Conservation (phyloP, 2,797 vertebrate species). For the Ptychobarbus kaznakovi region DNA sequence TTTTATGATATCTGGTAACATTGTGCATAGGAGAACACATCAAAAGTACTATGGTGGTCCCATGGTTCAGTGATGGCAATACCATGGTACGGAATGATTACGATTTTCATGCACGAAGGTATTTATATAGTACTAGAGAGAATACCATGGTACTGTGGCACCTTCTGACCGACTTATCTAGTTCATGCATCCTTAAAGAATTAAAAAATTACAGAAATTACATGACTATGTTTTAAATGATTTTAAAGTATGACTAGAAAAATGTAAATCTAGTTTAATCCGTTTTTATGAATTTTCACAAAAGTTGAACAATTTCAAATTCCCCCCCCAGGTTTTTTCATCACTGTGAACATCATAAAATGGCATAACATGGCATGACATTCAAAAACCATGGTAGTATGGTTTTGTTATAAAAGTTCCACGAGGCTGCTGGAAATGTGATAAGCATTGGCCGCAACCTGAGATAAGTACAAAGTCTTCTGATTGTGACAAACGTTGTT, state of each 20-base stretch:
- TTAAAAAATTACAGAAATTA: not conserved
- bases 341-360: not conserved
- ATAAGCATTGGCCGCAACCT: not conserved
- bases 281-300: not conserved
- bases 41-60: not conserved
- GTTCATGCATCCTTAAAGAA: not conserved
- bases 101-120: constrained; percentile 10
- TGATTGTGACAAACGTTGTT: constrained; percentile 11
- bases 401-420: not conserved
- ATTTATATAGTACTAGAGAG: not conserved
- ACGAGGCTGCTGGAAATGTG: not conserved
- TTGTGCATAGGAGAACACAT: not conserved
- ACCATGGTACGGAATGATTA: not conserved
- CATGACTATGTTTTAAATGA: constrained; percentile 7
- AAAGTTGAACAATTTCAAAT: not conserved
- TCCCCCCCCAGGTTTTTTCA: constrained; percentile 1
- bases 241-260: not conserved
- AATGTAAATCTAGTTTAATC: not conserved
- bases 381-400: not conserved
- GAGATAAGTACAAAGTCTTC: constrained; percentile 2
- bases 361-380: constrained; percentile 4
- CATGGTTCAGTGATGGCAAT: not conserved
- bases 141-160: not conserved
- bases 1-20: constrained; percentile 19
- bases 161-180: constrained; percentile 5